phyloP scores from a whole-genome alignment of 1,140 invertebrate species.

The Ladona fulva region DNA sequence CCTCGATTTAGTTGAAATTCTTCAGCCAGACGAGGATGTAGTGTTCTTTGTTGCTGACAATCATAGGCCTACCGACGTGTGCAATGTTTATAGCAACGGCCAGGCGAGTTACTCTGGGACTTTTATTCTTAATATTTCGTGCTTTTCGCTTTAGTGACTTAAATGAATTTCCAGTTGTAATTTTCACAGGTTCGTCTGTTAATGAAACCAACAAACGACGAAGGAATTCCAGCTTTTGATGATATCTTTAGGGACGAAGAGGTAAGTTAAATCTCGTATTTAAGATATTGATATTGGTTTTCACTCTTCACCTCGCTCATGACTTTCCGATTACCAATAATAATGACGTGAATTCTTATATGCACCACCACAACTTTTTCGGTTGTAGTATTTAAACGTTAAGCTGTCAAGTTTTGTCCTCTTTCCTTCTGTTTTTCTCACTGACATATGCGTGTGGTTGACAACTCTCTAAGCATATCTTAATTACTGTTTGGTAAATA shows the following conservation, averaged over 20 bases:
- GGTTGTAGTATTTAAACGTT: too few species aligned
- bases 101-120: constrained; percentile 48
- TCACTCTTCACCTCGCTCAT: too few species aligned
- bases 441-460: too few species aligned
- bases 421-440: too few species aligned
- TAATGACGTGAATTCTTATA: too few species aligned
- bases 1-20: constrained; percentile 75
- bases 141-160: too few species aligned
- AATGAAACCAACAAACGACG: constrained; percentile 54
- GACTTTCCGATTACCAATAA: too few species aligned
- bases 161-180: constrained; percentile 7
- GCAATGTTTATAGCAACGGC: constrained; percentile 86
- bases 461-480: too few species aligned
- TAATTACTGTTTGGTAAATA: too few species aligned
- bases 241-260: constrained; percentile 75
- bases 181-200: constrained; percentile 47
- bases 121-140: constrained; percentile 13
- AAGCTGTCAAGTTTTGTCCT: too few species aligned
- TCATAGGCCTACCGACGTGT: constrained; percentile 85
- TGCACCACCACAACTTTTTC: too few species aligned
- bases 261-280: constrained; percentile 33
- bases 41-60: constrained; percentile 84
- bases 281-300: too few species aligned
- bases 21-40: constrained; percentile 73
- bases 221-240: constrained; percentile 73